phyloP scores from a whole-genome alignment of 2,888 invertebrate species.

The Meloe dianella region DNA sequence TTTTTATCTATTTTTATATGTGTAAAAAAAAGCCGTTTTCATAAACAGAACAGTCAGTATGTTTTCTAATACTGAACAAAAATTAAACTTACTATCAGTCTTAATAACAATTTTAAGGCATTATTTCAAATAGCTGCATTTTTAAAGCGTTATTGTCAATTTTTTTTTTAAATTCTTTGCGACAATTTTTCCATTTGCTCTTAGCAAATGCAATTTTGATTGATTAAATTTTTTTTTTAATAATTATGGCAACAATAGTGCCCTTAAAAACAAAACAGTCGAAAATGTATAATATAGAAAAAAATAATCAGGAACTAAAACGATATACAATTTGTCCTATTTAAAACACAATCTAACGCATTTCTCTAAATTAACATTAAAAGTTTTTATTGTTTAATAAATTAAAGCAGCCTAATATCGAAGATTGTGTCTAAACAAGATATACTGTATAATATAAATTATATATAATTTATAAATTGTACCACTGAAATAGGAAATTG shows the following conservation, averaged over 20 bases:
- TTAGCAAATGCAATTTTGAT: conserved; percentile 11
- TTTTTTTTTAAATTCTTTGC: not conserved
- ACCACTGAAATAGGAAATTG: conserved; percentile 44
- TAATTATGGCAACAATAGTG: not conserved
- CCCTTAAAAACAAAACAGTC: not conserved
- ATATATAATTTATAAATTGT: conserved; percentile 44
- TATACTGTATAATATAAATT: conserved; percentile 38
- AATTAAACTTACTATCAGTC: conserved; percentile 7
- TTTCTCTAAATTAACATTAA: not conserved
- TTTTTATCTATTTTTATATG: not conserved
- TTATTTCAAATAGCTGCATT: conserved; percentile 2
- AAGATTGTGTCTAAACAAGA: conserved; percentile 33
- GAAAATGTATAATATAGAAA: conserved; percentile 6
- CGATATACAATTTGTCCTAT: not conserved
- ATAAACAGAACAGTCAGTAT: not conserved
- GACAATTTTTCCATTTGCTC: not conserved
- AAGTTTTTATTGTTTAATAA: not conserved
- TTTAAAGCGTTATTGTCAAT: conserved; percentile 5
- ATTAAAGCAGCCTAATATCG: not conserved
- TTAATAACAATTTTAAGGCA: conserved; percentile 4
- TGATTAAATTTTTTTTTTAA: not conserved
- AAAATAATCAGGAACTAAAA: conserved; percentile 10
- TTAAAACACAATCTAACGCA: not conserved
- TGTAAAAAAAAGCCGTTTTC: not conserved
- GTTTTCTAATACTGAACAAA: conserved; percentile 7